Conservation (phyloP, 1,140 invertebrate species). For the Cecropterus lyciades region DNA sequence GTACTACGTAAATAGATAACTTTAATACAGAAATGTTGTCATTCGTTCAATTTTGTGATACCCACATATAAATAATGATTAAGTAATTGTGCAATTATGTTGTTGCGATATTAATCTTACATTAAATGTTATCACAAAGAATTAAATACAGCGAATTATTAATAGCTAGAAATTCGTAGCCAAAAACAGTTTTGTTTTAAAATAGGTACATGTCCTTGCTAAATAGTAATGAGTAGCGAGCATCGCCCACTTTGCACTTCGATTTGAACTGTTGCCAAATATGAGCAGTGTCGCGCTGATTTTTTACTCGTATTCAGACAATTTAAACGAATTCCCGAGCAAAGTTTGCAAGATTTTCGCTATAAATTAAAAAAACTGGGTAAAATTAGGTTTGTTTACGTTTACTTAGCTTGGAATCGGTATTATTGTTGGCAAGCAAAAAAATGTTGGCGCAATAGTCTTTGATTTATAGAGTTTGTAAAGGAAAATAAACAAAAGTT, state of each 20-base stretch:
- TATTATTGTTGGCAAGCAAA: conserved; percentile 42
- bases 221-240: conserved; percentile 40
- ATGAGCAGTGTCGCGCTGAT: conserved; percentile 48
- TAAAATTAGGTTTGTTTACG: conserved; percentile 28
- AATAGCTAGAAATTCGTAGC: conserved; percentile 23
- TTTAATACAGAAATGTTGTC: neutral
- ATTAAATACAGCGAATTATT: neutral
- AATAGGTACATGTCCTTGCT: conserved; percentile 58
- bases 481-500: conserved; percentile 47
- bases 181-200: conserved; percentile 58
- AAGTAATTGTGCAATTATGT: neutral
- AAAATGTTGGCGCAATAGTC: conserved; percentile 23
- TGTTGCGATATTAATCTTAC: neutral
- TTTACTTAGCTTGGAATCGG: conserved; percentile 24
- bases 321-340: conserved; percentile 13
- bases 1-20: neutral
- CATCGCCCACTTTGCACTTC: conserved; percentile 57
- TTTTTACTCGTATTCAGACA: conserved; percentile 54
- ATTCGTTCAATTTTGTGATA: neutral
- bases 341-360: conserved; percentile 17
- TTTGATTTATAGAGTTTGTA: conserved; percentile 38
- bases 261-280: conserved; percentile 70
- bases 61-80: no score
- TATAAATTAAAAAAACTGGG: conserved; percentile 18
- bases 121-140: neutral